Conservation (phyloP, 2,797 vertebrate species). For the Cynopterus sphinx region DNA sequence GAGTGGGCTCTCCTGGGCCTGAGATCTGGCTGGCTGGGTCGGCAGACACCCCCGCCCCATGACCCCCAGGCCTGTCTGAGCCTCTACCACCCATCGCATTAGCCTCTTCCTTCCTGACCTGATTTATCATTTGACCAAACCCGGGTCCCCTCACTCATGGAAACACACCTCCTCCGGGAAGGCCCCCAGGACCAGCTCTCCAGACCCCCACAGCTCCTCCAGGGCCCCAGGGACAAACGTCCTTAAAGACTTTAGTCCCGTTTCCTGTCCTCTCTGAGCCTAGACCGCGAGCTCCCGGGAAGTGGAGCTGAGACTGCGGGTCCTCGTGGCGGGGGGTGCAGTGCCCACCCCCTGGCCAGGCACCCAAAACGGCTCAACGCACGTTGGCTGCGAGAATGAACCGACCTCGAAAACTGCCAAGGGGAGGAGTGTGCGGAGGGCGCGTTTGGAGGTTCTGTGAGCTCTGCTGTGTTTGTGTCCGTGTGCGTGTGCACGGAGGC, state of each 20-base stretch:
- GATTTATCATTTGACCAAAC: not conserved
- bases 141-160: not conserved
- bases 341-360: not conserved
- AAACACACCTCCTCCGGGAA: not conserved
- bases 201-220: not conserved
- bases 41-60: not conserved
- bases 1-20: not conserved
- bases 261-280: not conserved
- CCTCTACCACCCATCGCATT: not conserved
- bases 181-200: not conserved
- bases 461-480: not conserved
- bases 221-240: fast-evolving
- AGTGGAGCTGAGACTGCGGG: not conserved
- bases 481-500: not conserved
- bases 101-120: not conserved
- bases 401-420: not conserved
- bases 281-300: not conserved
- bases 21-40: not conserved
- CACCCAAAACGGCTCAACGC: not conserved
- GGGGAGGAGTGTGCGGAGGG: not conserved
- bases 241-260: not conserved
- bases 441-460: not conserved
- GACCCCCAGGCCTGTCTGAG: not conserved
- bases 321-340: not conserved
- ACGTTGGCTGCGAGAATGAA: not conserved